Conservation (phyloP, 2,113 vertebrate species). For the Mobula hypostoma region DNA sequence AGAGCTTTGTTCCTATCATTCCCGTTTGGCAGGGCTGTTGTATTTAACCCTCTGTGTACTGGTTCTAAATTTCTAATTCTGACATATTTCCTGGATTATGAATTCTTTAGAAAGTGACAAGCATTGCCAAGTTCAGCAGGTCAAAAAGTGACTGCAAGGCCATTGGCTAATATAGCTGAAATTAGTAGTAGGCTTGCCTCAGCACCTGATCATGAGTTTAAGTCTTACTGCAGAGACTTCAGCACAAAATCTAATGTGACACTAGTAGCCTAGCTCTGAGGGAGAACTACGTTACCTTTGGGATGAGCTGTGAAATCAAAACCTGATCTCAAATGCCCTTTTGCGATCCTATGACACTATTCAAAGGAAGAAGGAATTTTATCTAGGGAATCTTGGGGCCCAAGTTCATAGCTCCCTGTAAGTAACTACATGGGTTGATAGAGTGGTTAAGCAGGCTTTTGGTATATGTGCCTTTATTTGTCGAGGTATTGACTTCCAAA, state of each 20-base stretch:
- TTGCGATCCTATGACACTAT: background rate
- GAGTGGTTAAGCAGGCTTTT: too few species aligned
- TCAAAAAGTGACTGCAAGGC: background rate
- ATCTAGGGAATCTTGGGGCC: background rate
- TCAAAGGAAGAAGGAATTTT: background rate
- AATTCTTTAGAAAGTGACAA: background rate
- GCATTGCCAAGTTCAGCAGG: background rate
- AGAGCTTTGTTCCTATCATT: background rate
- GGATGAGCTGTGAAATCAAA: background rate
- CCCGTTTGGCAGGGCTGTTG: background rate
- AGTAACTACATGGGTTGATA: too few species aligned
- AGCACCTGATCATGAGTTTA: background rate
- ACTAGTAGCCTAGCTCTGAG: background rate
- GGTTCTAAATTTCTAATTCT: background rate
- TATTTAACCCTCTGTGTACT: background rate
- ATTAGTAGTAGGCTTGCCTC: background rate
- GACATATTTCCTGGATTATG: background rate
- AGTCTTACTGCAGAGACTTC: background rate
- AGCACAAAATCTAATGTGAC: background rate
- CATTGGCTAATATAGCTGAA: background rate
- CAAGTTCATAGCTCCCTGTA: background rate
- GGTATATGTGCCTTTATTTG: too few species aligned
- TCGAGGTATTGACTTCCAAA: too few species aligned
- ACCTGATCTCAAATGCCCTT: background rate
- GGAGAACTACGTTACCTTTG: background rate